Conservation (phyloP, 2,888 invertebrate species). For the Brachycybe producta region DNA sequence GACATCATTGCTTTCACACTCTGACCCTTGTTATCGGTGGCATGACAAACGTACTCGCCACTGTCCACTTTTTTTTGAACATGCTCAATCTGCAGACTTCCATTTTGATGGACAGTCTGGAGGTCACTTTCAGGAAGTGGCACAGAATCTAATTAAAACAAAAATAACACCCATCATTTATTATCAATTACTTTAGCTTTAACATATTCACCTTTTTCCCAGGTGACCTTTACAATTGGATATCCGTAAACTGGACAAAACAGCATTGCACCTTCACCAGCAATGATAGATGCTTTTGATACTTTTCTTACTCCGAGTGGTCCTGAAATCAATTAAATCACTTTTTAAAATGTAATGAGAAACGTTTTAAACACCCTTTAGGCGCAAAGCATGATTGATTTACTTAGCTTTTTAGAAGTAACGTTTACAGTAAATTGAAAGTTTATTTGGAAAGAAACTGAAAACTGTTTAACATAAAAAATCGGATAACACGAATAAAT, state of each 20-base stretch:
- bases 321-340: constrained; percentile 5
- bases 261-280: constrained; percentile 5
- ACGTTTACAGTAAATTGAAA: too few relatives aligned
- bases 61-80: constrained; percentile 10
- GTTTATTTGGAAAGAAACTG: too few relatives aligned
- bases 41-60: constrained; percentile 12
- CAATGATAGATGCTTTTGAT: constrained; percentile 1
- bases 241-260: constrained; percentile 66
- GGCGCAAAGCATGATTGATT: too few relatives aligned
- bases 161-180: background rate
- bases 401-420: too few relatives aligned
- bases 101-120: constrained; percentile 1
- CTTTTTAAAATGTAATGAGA: too few relatives aligned
- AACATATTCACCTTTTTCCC: constrained; percentile 48
- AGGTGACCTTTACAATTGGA: constrained; percentile 63
- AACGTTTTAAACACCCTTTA: background rate
- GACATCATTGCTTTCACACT: background rate
- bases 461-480: too few relatives aligned
- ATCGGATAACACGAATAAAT: too few relatives aligned
- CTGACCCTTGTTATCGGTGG: constrained; percentile 1
- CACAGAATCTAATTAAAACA: constrained; percentile 3
- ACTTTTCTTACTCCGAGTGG: constrained; percentile 2
- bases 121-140: constrained; percentile 1
- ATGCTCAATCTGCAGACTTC: constrained; percentile 9
- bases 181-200: constrained; percentile 9